A percentile compares a stretch with the other conserved stretches of the same genome.
These are phyloP conservation scores for Polia nebulosa DNA, from an alignment of 2,888 invertebrate species.

Conservation along the genomic window DNA sequence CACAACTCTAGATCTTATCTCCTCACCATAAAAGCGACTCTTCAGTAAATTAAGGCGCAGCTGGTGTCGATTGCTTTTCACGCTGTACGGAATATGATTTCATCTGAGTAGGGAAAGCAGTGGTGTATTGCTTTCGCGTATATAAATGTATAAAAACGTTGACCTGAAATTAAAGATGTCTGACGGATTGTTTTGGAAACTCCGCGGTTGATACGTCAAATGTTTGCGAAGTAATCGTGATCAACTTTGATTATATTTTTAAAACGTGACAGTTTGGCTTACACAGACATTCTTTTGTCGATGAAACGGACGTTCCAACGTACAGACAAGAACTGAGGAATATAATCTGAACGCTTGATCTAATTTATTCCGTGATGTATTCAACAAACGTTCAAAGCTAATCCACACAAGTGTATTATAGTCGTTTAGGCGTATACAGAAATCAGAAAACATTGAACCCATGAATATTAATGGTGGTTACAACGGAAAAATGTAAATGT, in stretches of 20 bases:
- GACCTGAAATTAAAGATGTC: slow-evolving; percentile 56
- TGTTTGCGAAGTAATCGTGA: slow-evolving; percentile 20
- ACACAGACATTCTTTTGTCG: slow-evolving; percentile 26
- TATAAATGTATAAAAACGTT: slow-evolving; percentile 58
- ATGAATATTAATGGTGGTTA: slow-evolving; percentile 72
- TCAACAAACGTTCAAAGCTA: too few relatives aligned
- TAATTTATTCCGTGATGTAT: slow-evolving; percentile 41
- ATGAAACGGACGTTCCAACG: slow-evolving; percentile 7
- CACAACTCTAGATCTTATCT: slow-evolving; percentile 68
- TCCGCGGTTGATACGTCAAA: slow-evolving; percentile 12
- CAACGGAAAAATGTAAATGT: slow-evolving; percentile 74
- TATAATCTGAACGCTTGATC: slow-evolving; percentile 36
- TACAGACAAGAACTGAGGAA: slow-evolving; percentile 25
- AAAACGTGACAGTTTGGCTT: slow-evolving; percentile 26
- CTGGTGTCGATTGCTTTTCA: slow-evolving; percentile 79
- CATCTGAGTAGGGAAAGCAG: slow-evolving; percentile 80
- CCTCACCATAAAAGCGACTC: slow-evolving; percentile 53
- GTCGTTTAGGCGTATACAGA: slow-evolving; percentile 60
- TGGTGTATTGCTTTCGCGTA: slow-evolving; percentile 74
- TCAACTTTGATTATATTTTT: slow-evolving; percentile 34
- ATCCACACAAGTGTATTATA: slow-evolving; percentile 27
- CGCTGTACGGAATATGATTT: slow-evolving; percentile 81
- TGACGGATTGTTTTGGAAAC: slow-evolving; percentile 44
- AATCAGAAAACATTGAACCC: slow-evolving; percentile 66
- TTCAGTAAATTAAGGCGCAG: slow-evolving; percentile 42